Conservation (phyloP, 1,140 invertebrate genomes). For the Diorhabda carinulata region DNA sequence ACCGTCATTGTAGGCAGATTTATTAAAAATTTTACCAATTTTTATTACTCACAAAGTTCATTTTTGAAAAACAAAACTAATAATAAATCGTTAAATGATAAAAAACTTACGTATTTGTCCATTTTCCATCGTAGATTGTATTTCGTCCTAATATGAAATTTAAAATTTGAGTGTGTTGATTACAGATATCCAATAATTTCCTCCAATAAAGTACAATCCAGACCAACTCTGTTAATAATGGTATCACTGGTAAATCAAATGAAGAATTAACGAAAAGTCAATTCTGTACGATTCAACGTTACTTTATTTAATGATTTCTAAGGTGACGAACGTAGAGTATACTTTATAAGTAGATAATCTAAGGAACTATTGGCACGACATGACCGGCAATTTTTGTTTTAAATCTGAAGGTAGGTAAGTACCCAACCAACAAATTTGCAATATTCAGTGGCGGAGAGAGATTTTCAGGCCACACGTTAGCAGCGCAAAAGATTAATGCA, state of each 20-base stretch:
- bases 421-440: background rate
- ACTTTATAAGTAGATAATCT: background rate
- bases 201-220: background rate
- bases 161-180: background rate
- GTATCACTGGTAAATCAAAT: background rate
- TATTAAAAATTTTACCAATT: background rate
- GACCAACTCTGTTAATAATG: background rate
- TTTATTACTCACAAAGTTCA: background rate
- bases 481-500: too few species aligned
- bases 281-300: background rate
- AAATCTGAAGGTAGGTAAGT: background rate
- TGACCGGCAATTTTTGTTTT: background rate
- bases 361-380: background rate
- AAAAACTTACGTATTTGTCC: background rate
- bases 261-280: background rate
- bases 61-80: background rate
- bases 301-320: background rate
- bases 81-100: too few species aligned
- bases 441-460: background rate
- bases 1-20: background rate
- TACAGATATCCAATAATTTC: background rate
- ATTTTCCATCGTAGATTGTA: background rate
- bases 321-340: background rate
- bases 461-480: too few species aligned
- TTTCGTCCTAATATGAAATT: background rate